Conservation (phyloP, 1,140 invertebrate genomes). For the Dreissena polymorpha region DNA sequence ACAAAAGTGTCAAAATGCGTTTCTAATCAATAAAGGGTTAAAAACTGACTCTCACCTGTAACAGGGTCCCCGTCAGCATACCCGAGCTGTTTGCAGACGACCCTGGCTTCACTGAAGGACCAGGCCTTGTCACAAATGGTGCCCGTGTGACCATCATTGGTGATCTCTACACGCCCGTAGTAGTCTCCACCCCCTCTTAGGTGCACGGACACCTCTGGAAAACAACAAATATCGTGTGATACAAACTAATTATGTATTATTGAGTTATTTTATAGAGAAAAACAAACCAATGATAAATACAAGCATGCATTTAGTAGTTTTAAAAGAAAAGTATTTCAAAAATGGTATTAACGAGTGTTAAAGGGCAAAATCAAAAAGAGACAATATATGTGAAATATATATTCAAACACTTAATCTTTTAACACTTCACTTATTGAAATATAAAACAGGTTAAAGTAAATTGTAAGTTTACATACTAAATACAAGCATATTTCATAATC, state of each 20-base stretch:
- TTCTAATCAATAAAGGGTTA: too few species aligned
- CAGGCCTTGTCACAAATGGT: constrained; percentile 70
- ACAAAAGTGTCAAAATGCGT: too few species aligned
- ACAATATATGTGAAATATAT: too few species aligned
- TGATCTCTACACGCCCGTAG: constrained; percentile 69
- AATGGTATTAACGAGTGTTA: too few species aligned
- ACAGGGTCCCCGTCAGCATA: constrained; percentile 62
- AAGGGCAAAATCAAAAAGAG: too few species aligned
- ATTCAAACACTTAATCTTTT: too few species aligned
- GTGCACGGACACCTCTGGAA: constrained; percentile 46
- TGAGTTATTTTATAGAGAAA: neutral
- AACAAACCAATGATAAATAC: neutral
- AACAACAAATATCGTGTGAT: neutral
- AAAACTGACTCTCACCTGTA: constrained; percentile 9
- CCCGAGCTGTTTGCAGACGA: constrained; percentile 64
- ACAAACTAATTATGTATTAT: neutral
- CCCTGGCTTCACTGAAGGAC: constrained; percentile 64
- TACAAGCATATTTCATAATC: too few species aligned
- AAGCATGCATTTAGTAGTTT: too few species aligned
- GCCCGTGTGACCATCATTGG: constrained; percentile 62
- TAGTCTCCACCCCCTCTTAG: constrained; percentile 61
- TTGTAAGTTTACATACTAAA: too few species aligned
- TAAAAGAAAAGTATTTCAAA: too few species aligned
- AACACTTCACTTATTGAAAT: too few species aligned
- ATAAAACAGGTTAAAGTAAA: too few species aligned